Evolutionary conservation across 2,797 vertebrate genomes (phyloP).

Genomic region (Semaprochilodus insignis): DNA sequence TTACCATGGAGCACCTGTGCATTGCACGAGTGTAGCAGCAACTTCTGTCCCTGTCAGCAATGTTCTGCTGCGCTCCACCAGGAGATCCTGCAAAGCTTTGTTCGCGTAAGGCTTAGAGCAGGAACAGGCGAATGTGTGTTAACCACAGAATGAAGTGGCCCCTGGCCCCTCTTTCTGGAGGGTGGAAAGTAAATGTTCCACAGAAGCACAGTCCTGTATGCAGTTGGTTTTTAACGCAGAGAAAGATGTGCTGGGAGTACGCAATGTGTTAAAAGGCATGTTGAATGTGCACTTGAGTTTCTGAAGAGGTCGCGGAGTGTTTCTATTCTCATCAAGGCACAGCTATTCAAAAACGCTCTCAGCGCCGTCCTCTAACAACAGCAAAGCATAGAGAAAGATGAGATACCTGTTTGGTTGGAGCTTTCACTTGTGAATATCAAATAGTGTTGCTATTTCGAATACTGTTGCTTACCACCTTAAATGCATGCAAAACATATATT

Average conservation of each 20-base stretch:
- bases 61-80: conserved; percentile 44
- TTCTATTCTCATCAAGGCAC: conserved; percentile 53
- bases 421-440: not conserved
- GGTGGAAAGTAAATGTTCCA: not conserved
- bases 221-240: not conserved
- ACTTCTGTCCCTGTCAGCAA: conserved; percentile 58
- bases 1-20: conserved; percentile 57
- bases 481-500: not conserved
- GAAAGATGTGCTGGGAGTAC: not conserved
- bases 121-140: conserved; percentile 26
- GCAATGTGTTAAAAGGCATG: conserved; percentile 12
- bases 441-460: not conserved
- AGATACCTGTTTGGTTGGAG: not conserved
- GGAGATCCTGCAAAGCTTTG: conserved; percentile 53
- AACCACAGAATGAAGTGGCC: conserved; percentile 29
- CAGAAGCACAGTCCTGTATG: not conserved
- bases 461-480: not conserved
- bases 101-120: conserved; percentile 40
- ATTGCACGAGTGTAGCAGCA: conserved; percentile 27
- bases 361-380: not conserved
- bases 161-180: not conserved
- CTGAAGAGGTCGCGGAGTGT: conserved; percentile 55
- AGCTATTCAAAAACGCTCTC: conserved; percentile 19
- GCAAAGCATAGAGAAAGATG: not conserved
- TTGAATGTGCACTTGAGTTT: conserved; percentile 43